phyloP scores from a whole-genome alignment of 2,888 invertebrate species.

The Syrista parreyssii region DNA sequence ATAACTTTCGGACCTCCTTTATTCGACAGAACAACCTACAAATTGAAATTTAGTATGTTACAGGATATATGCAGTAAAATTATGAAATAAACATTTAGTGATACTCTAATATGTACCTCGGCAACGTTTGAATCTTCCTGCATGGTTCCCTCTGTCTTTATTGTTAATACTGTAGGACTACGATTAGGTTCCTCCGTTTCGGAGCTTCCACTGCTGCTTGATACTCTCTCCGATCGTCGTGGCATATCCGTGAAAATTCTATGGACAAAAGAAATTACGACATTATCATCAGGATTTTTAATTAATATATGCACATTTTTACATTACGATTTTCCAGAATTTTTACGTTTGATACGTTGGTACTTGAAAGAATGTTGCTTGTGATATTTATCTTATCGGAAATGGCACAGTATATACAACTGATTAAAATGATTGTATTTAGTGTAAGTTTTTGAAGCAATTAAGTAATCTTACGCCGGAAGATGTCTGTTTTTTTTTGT shows the following conservation, averaged over 20 bases:
- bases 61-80: not conserved
- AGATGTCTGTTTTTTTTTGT: too few species aligned
- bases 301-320: not conserved
- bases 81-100: not conserved
- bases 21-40: slow-evolving; percentile 64
- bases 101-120: slow-evolving; percentile 5
- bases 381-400: too few species aligned
- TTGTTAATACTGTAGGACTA: not conserved
- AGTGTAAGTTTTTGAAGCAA: not conserved
- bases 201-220: not conserved
- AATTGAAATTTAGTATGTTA: not conserved
- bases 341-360: not conserved
- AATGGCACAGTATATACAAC: too few species aligned
- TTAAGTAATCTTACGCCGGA: not conserved
- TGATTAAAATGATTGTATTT: not conserved
- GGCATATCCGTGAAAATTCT: not conserved
- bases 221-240: not conserved
- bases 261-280: not conserved
- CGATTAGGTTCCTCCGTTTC: not conserved
- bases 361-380: too few species aligned
- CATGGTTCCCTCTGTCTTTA: not conserved
- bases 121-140: slow-evolving; percentile 12
- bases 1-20: slow-evolving; percentile 68
- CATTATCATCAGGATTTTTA: not conserved
- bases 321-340: too few species aligned